Evolutionary conservation across 2,888 invertebrate genomes (phyloP), one percentile per base, ranked within the genome.

Genomic region (Eumerus sabulonum): DNA sequence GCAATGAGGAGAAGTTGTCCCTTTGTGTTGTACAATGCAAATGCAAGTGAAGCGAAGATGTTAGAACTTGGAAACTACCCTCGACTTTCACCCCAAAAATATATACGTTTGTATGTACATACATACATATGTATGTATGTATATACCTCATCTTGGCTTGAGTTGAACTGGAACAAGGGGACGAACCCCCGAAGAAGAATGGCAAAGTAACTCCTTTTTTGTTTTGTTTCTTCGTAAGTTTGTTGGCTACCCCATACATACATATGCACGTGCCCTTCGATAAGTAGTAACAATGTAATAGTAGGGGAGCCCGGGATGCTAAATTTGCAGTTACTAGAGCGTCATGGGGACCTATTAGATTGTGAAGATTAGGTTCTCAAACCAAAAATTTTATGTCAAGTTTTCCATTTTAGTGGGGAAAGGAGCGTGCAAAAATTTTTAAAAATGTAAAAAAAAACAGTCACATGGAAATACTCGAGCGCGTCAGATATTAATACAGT

Each of bases 21-120:
- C 51, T 64, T 81, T 74, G 42, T 67, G 53, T 64, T 50, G 17
- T 54, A 38, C 66, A 47, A 76, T 74, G 74, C 76, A 81, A 74
- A 81, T 67, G 64, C 68, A 70, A 66, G 57, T 44, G 53, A 79
- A 74, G 79, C 63, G 59, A 53, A 27, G 27, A 27, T 27, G 7
- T 27, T 2, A 7, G 7, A 27, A 27, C 27, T 27, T 64, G 53
- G 59, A 59, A 70, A 66, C 73, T 70, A 79, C 74, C 68, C 79
- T 79, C 63, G 64, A 70, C 73, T 79, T 79, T 79, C 73, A 77
- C 67, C 64, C 64, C 64, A 47, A 68, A 44, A 40, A 40, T 40
- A 79, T 48, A 53, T n/a, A n/a, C 36, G 60, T 42, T 36, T 36
- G 36, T 36, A 36, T 73, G 62, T 59, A n/a, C n/a, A n/a, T 51